Evolutionary conservation across 1,140 invertebrate genomes (phyloP).

Genomic region (Sesamia nonagrioides): DNA sequence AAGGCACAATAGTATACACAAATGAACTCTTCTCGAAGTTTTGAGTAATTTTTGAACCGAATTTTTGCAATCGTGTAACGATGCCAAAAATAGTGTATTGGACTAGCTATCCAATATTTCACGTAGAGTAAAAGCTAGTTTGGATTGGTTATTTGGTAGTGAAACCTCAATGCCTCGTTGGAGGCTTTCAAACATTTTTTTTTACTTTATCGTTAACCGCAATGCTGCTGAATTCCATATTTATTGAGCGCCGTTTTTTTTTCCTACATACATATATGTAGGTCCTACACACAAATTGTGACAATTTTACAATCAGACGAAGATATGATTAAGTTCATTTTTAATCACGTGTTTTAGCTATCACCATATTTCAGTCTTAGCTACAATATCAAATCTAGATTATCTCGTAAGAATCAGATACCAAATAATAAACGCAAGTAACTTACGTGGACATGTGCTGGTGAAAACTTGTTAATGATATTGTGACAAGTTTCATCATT

Average conservation of each 20-base stretch:
- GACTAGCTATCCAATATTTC: background rate
- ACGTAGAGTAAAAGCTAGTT: background rate
- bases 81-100: background rate
- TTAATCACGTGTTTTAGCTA: background rate
- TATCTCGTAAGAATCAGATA: background rate
- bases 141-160: background rate
- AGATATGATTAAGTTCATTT: background rate
- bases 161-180: background rate
- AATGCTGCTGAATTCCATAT: background rate
- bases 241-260: background rate
- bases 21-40: background rate
- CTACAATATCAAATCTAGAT: background rate
- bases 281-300: background rate
- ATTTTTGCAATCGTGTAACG: background rate
- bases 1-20: background rate
- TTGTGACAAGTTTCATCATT: background rate
- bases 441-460: background rate
- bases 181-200: background rate
- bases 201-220: background rate
- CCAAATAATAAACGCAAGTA: background rate
- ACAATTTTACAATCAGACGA: background rate
- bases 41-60: background rate
- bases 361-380: background rate
- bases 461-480: background rate
- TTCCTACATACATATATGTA: too few species aligned